Evolutionary conservation across 2,888 invertebrate genomes (phyloP), one percentile per base, ranked within the genome.

Genomic region (Desoria tigrina): DNA sequence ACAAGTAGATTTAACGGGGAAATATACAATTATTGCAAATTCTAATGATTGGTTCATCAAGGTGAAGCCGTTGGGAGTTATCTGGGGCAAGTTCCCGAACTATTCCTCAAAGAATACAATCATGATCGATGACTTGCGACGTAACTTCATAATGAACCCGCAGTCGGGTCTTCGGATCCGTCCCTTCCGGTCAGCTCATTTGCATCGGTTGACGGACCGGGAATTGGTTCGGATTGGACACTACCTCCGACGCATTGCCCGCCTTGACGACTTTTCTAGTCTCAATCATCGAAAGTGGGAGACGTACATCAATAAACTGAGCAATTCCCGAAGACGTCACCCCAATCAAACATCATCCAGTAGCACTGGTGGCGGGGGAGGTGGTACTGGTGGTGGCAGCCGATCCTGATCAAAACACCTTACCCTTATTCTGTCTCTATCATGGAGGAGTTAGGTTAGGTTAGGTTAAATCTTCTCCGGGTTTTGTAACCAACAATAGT

Each of bases 101-200:
- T 97, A 92, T 81, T 89, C 86, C 55, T 83, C 89, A 0, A 90
- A 90, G 78, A 98, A 98, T 80, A 97, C 96, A 0, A 94, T 98
- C 71, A 98, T 98, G 96, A 92, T 98, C 77, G 97, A 98, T 79
- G 97, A 98, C 78, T 90, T 96, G 42, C 84, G 95, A 61, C 84
- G 95, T 75, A 98, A 98, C 81, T 98, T 98, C 78, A 86, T 96
- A 42, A 96, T 98, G 96, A 98, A 98, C 80, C 96, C 96, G 0
- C 90, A 91, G 77, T 92, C 90, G 66, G 97, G 97, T 0, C 82
- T 97, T 0, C 88, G 89, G 80, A 96, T 97, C 77, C 85, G 89
- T 78, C 90, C 96, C 0, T 97, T 95, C 79, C 85, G 90, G 4
- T 90, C 95, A 78, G 96, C 96, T 0, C 95, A 96, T 78, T 80